These are phyloP conservation scores for Nasonia oneida DNA, from an alignment of 2,888 invertebrate genomes.

Conservation along the genomic window DNA sequence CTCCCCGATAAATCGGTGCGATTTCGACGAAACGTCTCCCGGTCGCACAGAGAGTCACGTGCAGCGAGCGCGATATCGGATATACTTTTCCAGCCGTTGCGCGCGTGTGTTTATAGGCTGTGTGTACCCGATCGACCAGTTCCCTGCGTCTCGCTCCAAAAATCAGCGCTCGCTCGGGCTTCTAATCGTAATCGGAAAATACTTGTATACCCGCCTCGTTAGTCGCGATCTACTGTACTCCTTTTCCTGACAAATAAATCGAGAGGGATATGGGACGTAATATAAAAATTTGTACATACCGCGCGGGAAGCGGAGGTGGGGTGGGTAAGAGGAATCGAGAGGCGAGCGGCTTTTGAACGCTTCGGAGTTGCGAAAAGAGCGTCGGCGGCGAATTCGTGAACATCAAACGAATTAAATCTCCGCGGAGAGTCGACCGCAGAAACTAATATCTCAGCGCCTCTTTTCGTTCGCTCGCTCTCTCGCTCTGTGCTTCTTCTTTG, in stretches of 20 bases:
- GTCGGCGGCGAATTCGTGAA: conserved; percentile 77
- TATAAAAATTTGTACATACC: neutral
- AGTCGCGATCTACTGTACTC: neutral
- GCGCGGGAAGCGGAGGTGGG: neutral
- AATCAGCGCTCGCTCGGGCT: conserved; percentile 53
- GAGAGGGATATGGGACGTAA: neutral
- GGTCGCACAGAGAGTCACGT: neutral
- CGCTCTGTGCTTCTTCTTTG: conserved; percentile 57
- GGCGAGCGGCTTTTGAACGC: conserved; percentile 39
- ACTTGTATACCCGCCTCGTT: neutral
- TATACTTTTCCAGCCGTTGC: neutral
- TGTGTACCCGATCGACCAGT: conserved; percentile 59
- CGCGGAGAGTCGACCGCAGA: conserved; percentile 79
- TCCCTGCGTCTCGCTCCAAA: conserved; percentile 67
- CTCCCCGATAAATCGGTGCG: neutral
- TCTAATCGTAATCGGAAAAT: conserved; percentile 23
- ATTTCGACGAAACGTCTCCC: neutral
- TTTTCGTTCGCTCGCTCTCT: conserved; percentile 60
- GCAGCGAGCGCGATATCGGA: neutral
- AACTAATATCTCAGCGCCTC: conserved; percentile 77
- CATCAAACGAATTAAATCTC: conserved; percentile 80
- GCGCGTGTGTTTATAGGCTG: neutral
- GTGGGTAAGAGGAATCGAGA: conserved; percentile 36
- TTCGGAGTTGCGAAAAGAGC: conserved; percentile 63
- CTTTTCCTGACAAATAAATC: conserved; percentile 12